These are phyloP conservation scores for Amphimedon queenslandica DNA, from an alignment of 37 sponge, comb jelly and placozoan genomes.

Conservation along the genomic window DNA sequence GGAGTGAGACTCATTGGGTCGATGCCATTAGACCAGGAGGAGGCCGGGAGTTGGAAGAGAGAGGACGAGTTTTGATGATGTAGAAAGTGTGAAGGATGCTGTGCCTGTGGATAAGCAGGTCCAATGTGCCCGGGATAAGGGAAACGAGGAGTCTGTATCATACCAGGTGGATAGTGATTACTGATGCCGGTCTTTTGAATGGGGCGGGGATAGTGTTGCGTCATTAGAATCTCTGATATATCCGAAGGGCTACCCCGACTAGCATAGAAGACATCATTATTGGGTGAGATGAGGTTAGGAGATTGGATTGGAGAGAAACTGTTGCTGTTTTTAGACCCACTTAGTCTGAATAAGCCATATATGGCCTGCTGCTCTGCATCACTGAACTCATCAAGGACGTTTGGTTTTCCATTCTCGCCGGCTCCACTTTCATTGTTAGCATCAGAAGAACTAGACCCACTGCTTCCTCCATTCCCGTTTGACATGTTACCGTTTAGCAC, in stretches of 20 bases:
- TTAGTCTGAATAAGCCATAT: slow-evolving; percentile 39
- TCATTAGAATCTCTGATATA: too few relatives aligned
- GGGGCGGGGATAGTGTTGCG: slow-evolving; percentile 27
- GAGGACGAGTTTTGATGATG: slow-evolving; percentile 2
- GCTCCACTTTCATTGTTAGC: slow-evolving; percentile 1
- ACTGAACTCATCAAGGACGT: slow-evolving; percentile 50
- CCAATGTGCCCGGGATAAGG: too few relatives aligned
- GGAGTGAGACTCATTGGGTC: too few relatives aligned
- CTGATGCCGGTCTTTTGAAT: background rate
- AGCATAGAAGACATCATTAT: slow-evolving; percentile 35
- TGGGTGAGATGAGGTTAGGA: slow-evolving; percentile 20
- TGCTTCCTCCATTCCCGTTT: too few relatives aligned
- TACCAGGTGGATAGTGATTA: background rate
- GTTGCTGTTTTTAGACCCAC: slow-evolving; percentile 25
- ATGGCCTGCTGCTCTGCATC: slow-evolving; percentile 57
- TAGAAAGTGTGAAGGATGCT: background rate
- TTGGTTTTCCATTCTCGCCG: slow-evolving; percentile 3
- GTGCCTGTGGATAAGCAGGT: too few relatives aligned
- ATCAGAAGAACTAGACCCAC: slow-evolving; percentile 3
- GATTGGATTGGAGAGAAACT: slow-evolving; percentile 36
- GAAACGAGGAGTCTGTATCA: background rate
- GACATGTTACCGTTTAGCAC: background rate
- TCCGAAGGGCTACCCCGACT: background rate
- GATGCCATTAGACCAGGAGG: background rate
- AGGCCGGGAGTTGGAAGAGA: slow-evolving; percentile 21